Percentiles rank a stretch among this genome's conserved stretches.
These are phyloP conservation scores for Macropodus opercularis DNA, from an alignment of 2,797 vertebrate species.

Conservation along the genomic window DNA sequence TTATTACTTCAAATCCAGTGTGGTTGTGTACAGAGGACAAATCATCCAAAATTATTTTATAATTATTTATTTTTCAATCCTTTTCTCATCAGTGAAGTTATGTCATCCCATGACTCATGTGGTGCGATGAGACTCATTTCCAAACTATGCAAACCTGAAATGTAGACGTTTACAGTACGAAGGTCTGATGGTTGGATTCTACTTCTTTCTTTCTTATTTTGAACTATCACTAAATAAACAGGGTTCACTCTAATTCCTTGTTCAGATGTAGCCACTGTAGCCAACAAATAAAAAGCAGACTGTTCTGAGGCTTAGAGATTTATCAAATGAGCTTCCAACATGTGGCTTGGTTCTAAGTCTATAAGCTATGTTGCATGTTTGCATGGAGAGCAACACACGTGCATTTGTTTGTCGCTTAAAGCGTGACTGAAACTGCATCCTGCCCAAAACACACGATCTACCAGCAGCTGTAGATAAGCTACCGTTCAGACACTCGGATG, in stretches of 20 bases:
- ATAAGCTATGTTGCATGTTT: constrained; percentile 48
- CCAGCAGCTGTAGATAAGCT: too few species aligned
- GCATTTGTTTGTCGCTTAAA: constrained; percentile 54
- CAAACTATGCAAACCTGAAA: constrained; percentile 27
- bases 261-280: constrained; percentile 25
- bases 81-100: too few species aligned
- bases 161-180: constrained; percentile 3
- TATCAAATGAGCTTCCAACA: constrained; percentile 64
- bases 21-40: too few species aligned
- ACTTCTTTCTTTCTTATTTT: too few species aligned
- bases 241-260: constrained; percentile 26
- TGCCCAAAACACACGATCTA: too few species aligned
- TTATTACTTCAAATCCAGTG: too few species aligned
- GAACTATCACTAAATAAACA: constrained; percentile 22
- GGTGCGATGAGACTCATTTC: constrained; percentile 26
- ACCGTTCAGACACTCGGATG: too few species aligned
- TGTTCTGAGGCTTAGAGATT: constrained; percentile 48
- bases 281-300: constrained; percentile 34
- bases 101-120: too few species aligned
- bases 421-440: too few species aligned
- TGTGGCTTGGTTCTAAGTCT: constrained; percentile 60
- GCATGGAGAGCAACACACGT: constrained; percentile 52
- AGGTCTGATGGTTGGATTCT: constrained; percentile 1
- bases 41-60: too few species aligned
- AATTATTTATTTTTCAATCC: too few species aligned